Base-by-base conservation (phyloP, 2,797 vertebrate genomes). In the Eidolon dupreanum region DNA sequence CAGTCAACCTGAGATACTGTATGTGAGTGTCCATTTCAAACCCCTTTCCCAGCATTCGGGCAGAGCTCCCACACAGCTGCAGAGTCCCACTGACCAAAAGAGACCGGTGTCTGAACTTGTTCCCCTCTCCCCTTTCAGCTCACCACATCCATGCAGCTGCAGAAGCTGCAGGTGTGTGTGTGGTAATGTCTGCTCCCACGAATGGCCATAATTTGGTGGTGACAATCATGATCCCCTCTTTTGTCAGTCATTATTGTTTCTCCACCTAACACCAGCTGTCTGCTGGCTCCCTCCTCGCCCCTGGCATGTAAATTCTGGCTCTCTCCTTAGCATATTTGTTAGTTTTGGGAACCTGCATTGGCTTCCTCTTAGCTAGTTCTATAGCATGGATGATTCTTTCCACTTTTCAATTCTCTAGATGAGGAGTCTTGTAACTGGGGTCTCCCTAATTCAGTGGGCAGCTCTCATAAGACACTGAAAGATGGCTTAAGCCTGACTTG, bases 21-120 rank as follows among this genome's bases (percentile, higher is more conserved):
- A 8, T 82, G 11, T 83, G 68, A 86, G 43, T 57, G 51, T n/a
- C 57, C 36, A 24, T 78, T 94, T 81, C 38, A 77, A 84, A 90
- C 26, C 3, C 61, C 26, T 53, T 85, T 88, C 24, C 28, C 57
- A 91, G 36, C 24, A 38, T 77, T 70, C 2, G 8, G 94, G 86
- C 85, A 91, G 70, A 79, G 59, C 53, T 97, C 95, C 81, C 87
- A 81, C 24, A 51, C 89, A 96, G 95, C 95, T 97, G 91, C 53
- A 51, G 78, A 83, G 57, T 63, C 31, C 70, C 11, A 12, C 13
- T 90, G 88, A 86, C 46, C 85, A 94, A 85, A 90, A 33, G 61
- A 93, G 49, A 5, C 53, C 55, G 31, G 28, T 33, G 4, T 91
- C 63, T 79, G 86, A 92, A 75, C n/a, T 84, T 0, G 0, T 43